These are phyloP conservation scores for Ceuthmochares aereus DNA, from an alignment of 2,113 vertebrate genomes.

Conservation along the genomic window DNA sequence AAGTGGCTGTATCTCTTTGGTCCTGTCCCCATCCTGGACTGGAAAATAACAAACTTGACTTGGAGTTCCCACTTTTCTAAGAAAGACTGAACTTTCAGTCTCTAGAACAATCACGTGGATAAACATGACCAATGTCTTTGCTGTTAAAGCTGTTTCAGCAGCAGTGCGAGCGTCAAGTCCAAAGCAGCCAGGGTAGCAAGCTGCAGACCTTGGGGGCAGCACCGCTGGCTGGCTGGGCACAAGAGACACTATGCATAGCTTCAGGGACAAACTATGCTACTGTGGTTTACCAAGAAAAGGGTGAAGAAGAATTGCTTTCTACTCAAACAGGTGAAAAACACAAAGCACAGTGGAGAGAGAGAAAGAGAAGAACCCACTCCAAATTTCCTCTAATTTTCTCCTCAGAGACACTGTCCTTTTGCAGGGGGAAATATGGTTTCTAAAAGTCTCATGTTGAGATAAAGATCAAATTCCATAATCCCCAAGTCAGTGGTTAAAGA, in stretches of 20 bases:
- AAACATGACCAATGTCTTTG: rapidly evolving
- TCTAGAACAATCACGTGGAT: background rate
- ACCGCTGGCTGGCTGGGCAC: background rate
- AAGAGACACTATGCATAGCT: background rate
- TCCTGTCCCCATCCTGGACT: background rate
- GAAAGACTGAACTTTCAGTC: background rate
- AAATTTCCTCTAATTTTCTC: background rate
- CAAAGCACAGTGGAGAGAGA: background rate
- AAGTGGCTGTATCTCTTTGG: background rate
- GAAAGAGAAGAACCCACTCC: background rate
- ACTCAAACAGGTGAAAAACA: background rate
- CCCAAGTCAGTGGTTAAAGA: background rate
- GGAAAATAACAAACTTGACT: background rate
- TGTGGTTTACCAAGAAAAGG: background rate
- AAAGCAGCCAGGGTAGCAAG: background rate
- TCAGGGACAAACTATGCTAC: background rate
- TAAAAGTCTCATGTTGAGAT: background rate
- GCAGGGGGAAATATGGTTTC: background rate
- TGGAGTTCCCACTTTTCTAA: background rate
- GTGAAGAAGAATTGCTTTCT: background rate
- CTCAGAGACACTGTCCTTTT: background rate
- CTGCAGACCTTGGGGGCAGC: rapidly evolving
- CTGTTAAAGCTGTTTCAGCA: background rate
- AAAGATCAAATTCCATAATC: background rate
- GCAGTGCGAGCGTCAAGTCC: rapidly evolving